Percentiles rank a stretch among this genome's conserved stretches.
Conservation (phyloP, 2,113 vertebrate species). For the Bubo scandiacus region DNA sequence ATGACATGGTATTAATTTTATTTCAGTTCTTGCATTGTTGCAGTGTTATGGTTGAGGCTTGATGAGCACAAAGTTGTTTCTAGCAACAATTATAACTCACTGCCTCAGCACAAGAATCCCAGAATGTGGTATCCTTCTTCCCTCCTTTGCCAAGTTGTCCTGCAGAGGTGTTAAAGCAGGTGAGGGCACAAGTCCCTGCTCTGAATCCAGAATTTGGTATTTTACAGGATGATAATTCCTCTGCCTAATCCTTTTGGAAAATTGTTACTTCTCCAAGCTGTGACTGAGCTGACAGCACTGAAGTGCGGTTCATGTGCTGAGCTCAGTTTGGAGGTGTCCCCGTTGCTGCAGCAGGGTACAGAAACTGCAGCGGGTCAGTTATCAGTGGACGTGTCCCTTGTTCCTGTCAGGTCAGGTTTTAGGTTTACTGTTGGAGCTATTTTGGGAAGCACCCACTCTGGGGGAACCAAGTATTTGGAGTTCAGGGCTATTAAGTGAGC, state of each 20-base stretch:
- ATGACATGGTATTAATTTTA: neutral
- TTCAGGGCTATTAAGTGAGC: neutral
- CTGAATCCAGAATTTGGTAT: neutral
- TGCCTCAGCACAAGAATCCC: neutral
- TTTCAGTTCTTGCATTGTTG: neutral
- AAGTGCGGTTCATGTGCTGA: neutral
- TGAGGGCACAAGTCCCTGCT: neutral
- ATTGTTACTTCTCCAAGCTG: neutral
- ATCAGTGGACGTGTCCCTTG: accelerated
- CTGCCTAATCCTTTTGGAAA: neutral
- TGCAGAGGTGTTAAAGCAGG: neutral
- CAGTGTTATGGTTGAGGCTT: neutral
- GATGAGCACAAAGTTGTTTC: neutral
- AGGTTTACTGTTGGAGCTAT: neutral
- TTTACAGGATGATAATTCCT: neutral
- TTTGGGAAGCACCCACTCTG: neutral
- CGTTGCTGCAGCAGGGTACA: neutral
- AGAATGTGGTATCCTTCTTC: neutral
- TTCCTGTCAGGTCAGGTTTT: neutral
- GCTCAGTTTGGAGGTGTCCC: neutral
- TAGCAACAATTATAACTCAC: neutral
- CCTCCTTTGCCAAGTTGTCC: neutral
- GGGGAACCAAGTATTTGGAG: neutral
- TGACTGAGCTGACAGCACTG: neutral
- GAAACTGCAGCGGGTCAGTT: neutral